phyloP scores from a whole-genome alignment of 2,797 vertebrate genomes.

The Chaunax sp. region DNA sequence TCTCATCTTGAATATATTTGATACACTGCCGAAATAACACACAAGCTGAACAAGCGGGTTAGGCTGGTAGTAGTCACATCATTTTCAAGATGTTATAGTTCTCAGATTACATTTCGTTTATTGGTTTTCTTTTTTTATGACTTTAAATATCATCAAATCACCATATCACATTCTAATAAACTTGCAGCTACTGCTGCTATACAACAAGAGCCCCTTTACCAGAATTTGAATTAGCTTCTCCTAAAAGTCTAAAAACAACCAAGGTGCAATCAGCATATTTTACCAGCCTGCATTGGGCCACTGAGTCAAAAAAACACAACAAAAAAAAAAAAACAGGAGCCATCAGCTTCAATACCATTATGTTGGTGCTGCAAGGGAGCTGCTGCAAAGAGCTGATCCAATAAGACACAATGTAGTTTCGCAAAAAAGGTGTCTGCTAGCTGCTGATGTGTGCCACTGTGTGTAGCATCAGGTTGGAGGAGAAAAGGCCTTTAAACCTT shows the following conservation, averaged over 20 bases:
- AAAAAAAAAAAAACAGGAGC: too few relatives aligned
- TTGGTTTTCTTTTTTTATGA: constrained; percentile 2
- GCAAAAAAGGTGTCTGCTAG: background rate
- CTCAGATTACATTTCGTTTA: constrained; percentile 2
- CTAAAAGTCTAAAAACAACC: too few relatives aligned
- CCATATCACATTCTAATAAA: too few relatives aligned
- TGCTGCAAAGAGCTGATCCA: background rate
- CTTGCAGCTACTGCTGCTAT: too few relatives aligned
- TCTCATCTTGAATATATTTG: constrained; percentile 51
- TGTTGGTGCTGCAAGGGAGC: background rate
- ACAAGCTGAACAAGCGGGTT: constrained; percentile 38
- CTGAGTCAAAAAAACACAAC: too few relatives aligned
- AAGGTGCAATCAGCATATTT: too few relatives aligned
- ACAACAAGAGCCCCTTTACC: too few relatives aligned
- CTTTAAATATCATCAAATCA: constrained; percentile 11
- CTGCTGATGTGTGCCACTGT: background rate
- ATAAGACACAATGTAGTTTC: background rate
- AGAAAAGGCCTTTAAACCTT: background rate
- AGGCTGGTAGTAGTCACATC: constrained; percentile 15
- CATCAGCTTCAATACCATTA: background rate
- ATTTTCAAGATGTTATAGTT: constrained; percentile 7
- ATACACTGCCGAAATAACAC: constrained; percentile 11
- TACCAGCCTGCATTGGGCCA: background rate
- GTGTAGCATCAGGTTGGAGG: background rate
- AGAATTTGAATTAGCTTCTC: too few relatives aligned